These are phyloP conservation scores for Hippolais icterina DNA, from an alignment of 2,113 vertebrate species.

Conservation along the genomic window DNA sequence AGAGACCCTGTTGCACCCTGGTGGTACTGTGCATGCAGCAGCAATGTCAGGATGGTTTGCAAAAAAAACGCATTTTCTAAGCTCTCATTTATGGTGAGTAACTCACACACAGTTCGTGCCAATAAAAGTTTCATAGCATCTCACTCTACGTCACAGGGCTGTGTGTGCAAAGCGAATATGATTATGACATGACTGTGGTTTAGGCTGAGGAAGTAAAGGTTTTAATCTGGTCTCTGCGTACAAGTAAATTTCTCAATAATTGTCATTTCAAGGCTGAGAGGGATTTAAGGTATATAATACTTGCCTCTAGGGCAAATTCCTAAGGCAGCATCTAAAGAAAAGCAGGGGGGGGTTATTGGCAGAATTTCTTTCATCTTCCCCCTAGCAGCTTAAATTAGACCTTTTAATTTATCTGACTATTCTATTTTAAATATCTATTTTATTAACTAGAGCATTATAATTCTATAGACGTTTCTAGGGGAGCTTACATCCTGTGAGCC, in stretches of 20 bases:
- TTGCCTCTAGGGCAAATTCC: not conserved
- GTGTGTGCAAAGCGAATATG: not conserved
- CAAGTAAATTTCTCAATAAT: not conserved
- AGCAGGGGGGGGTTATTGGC: not conserved
- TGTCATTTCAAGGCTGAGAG: not conserved
- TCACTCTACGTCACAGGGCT: not conserved
- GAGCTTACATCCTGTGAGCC: not conserved
- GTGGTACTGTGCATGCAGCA: not conserved
- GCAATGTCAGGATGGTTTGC: not conserved
- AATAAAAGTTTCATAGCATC: not conserved
- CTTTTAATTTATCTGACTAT: not conserved
- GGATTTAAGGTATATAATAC: not conserved
- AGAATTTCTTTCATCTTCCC: slow-evolving; percentile 4
- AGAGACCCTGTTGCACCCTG: not conserved
- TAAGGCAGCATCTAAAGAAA: not conserved
- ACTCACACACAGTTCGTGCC: not conserved
- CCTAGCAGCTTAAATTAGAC: not conserved
- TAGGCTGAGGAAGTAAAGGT: not conserved
- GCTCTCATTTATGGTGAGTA: not conserved
- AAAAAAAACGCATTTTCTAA: not conserved
- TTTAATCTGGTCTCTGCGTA: accelerated
- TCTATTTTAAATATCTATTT: not conserved
- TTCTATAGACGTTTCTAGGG: not conserved
- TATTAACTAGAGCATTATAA: not conserved
- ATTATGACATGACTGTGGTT: not conserved